These are phyloP conservation scores for Rhegmatorhina hoffmannsi DNA, from an alignment of 2,113 vertebrate genomes.

Conservation along the genomic window DNA sequence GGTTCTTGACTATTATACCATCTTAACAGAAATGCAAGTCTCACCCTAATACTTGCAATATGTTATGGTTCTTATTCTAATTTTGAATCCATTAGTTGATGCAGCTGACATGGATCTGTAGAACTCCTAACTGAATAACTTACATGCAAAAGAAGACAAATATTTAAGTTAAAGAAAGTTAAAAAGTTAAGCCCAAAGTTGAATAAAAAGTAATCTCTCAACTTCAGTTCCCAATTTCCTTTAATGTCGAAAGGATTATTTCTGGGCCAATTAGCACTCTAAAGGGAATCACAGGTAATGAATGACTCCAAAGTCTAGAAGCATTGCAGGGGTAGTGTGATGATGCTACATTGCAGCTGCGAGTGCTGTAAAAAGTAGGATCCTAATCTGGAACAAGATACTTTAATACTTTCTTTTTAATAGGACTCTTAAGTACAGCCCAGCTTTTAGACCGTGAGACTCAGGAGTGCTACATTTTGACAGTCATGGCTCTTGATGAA, in stretches of 20 bases:
- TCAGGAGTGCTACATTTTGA: constrained; percentile 76
- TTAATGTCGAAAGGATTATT: background rate
- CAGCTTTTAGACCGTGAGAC: constrained; percentile 82
- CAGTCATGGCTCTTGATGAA: constrained; percentile 77
- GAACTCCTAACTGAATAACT: background rate
- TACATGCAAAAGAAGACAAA: background rate
- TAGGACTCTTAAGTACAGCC: constrained; percentile 83
- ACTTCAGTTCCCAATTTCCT: background rate
- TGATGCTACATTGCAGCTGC: background rate
- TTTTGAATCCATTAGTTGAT: background rate
- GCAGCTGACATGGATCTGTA: background rate
- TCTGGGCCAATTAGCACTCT: background rate
- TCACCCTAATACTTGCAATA: background rate
- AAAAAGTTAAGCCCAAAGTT: background rate
- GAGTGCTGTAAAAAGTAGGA: background rate
- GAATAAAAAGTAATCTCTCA: background rate
- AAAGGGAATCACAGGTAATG: background rate
- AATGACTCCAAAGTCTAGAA: background rate
- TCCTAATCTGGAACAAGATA: background rate
- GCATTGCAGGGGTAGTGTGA: background rate
- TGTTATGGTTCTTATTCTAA: background rate
- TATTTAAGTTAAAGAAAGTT: background rate
- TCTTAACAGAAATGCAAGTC: background rate
- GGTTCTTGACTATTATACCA: background rate
- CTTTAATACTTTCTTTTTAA: background rate